Base-by-base conservation (phyloP, 2,888 invertebrate genomes). In the Microctonus hyperodae region DNA sequence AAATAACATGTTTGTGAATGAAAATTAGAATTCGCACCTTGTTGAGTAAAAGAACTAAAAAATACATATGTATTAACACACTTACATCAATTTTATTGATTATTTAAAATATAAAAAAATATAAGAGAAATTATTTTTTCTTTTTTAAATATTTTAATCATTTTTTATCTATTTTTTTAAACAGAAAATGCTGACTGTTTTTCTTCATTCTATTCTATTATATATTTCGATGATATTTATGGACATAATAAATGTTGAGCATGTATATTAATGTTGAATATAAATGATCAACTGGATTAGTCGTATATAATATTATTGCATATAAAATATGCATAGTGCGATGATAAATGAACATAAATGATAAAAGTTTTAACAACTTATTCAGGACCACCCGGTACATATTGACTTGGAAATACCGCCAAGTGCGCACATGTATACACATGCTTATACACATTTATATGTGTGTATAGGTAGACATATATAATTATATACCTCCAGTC, bases 401-500 rank as follows among this genome's bases (percentile, higher is more conserved):
- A 7, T 28, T 70, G 69, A 67, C n/a, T 62, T 67, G 62, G 63
- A 67, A 51, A 72, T 63, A 72, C 74, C 71, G 10, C 40, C 28
- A 28, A 28, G 28, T 28, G 28, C 7, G 3, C 28, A 28, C 7
- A 7, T 7, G 7, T 28, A 28, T 28, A 73, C 67, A 67, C 65
- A 7, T 28, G 7, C 28, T 3, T 7, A 7, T 28, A 28, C 28
- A 28, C 28, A 28, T 28, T 28, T 74, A 73, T 73, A 75, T 73
- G 74, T 71, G 69, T 73, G 76, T 73, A 74, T 71, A 70, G 72
- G 71, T 72, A 69, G 65, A 59, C 63, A 48, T 75, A 75, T 79
- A 79, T 79, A 79, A 79, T 79, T 79, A 79, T 77, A 79, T 75
- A 71, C 75, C 73, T 79, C 78, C 72, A 79, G 77, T 79, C 79